Evolutionary conservation across 2,797 vertebrate species (phyloP), one percentile per base, ranked within the genome.

Genomic region (Harpagifer antarcticus): DNA sequence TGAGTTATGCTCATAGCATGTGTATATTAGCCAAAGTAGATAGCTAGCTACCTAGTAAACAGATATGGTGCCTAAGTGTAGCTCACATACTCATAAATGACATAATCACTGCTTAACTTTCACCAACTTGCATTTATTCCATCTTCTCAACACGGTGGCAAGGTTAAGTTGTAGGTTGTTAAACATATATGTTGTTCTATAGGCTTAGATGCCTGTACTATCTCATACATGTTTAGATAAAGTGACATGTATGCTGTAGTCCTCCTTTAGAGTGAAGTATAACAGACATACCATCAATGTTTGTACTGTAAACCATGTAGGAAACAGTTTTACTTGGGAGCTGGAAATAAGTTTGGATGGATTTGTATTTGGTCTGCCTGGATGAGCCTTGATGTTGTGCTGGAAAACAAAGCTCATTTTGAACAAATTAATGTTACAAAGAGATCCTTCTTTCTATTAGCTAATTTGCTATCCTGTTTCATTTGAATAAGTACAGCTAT

Each of bases 401-500:
- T 77, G 76, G 80, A 86, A 91, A 90, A 91, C 79, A 87, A 81
- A 89, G 86, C 86, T 89, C 79, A 91, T 94, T 85, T 91, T 85
- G 84, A 90, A 90, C 86, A 93, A 93, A 93, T 93, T 83, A 88
- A 89, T 86, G 86, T 88, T 90, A 75, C 83, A 90, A 86, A 92
- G 82, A 93, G 79, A 94, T 95, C 76, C 85, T 88, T 94, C 93
- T 91, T 90, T 88, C 91, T 82, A 88, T 94, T 95, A 93, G 91
- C 89, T 93, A 90, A 94, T 94, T 93, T 92, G 89, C 90, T 86
- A 86, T 93, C 86, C 84, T 78, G 87, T 84, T 93, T 93, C 85
- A 89, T 94, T 93, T 92, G 93, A 94, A 94, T 94, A 94, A 93
- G 90, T 93, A 91, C 77, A 76, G 89, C 91, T 87, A 84, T 92